These are phyloP conservation scores for Hirudinaria manillensis DNA, from an alignment of 2,888 invertebrate genomes.

Conservation along the genomic window DNA sequence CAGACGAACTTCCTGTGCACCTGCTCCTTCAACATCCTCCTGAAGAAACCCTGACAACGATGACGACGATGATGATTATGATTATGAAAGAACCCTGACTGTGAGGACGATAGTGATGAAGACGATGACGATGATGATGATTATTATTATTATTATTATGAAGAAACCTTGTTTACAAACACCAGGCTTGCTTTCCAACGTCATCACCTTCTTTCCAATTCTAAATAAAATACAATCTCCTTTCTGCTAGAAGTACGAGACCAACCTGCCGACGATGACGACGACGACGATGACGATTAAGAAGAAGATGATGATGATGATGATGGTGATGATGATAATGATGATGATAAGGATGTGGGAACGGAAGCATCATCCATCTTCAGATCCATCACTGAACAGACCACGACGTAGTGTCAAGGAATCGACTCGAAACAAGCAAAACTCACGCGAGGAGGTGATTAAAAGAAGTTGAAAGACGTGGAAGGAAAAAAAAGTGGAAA, in stretches of 20 bases:
- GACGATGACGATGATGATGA: not conserved
- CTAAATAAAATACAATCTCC: not conserved
- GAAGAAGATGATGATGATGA: constrained; percentile 29
- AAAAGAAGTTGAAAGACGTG: too few species aligned
- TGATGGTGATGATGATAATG: constrained; percentile 30
- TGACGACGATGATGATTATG: not conserved
- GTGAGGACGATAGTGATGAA: not conserved
- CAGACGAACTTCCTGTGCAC: constrained; percentile 40
- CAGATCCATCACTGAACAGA: not conserved
- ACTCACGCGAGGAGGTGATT: too few species aligned
- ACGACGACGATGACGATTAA: constrained; percentile 29
- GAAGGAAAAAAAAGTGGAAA: too few species aligned
- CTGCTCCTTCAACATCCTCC: constrained; percentile 51
- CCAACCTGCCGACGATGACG: constrained; percentile 20
- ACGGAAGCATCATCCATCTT: too few species aligned
- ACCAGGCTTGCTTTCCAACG: not conserved
- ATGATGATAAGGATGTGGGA: constrained; percentile 5
- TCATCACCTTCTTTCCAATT: not conserved
- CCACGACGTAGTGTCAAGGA: too few species aligned
- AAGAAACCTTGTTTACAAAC: not conserved
- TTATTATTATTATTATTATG: not conserved
- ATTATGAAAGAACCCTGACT: not conserved
- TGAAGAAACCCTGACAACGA: constrained; percentile 51
- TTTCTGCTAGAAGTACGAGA: too few species aligned
- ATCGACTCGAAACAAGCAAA: too few species aligned